These are phyloP conservation scores for Lepus americanus DNA, from an alignment of 2,113 vertebrate species.

Conservation along the genomic window DNA sequence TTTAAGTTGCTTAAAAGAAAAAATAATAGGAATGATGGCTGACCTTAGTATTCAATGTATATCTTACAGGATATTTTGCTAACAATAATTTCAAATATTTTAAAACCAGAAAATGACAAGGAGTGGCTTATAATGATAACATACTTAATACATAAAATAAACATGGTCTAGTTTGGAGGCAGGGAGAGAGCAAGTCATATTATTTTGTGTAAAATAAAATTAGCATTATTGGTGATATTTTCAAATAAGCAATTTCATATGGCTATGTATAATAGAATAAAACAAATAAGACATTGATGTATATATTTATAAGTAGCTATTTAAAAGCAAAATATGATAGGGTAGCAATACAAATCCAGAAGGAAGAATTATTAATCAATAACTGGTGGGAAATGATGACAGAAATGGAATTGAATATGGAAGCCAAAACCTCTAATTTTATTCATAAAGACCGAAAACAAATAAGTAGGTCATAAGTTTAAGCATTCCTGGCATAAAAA, in stretches of 20 bases:
- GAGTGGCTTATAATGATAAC: neutral
- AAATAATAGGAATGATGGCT: slow-evolving; percentile 51
- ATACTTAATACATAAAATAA: neutral
- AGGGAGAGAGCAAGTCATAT: neutral
- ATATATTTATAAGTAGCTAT: neutral
- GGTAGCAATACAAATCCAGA: neutral
- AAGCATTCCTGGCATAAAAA: neutral
- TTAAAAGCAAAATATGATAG: neutral
- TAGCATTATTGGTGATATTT: neutral
- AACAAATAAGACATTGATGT: neutral
- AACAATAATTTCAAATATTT: slow-evolving; percentile 3
- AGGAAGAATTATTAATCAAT: neutral
- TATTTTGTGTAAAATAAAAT: neutral
- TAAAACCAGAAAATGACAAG: neutral
- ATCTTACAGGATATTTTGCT: slow-evolving; percentile 60
- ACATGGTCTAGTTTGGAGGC: neutral
- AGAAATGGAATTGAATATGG: neutral
- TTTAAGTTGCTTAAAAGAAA: slow-evolving; percentile 48
- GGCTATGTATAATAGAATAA: neutral
- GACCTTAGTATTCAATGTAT: slow-evolving; percentile 61
- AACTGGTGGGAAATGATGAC: neutral
- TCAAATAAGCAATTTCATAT: neutral
- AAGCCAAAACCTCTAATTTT: neutral
- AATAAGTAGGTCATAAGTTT: neutral
- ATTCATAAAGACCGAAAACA: neutral